Base-by-base conservation (phyloP, 2,113 vertebrate species). In the Zosterops borbonicus region DNA sequence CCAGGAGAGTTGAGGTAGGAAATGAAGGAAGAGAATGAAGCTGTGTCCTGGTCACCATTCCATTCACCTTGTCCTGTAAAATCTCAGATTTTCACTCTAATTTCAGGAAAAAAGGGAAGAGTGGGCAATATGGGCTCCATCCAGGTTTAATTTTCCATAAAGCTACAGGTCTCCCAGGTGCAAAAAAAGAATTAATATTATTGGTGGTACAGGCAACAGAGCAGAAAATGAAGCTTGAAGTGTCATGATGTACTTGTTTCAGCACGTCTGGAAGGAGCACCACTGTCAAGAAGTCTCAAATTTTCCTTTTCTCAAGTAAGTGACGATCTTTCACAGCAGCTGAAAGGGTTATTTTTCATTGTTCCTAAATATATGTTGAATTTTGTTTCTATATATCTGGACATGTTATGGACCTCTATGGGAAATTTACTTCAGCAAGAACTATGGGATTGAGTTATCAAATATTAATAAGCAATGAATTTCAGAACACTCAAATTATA, bases 381-480 rank as follows among this genome's bases (percentile, higher is more conserved):
- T 2, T 68, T 74, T 79, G 23, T 88, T 88, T 37, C 28, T 63
- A 49, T 37, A n/a, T 16, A 22, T 37, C 44, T 46, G 6, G 75
- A 75, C 10, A 22, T 33, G 19, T 75, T 92, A 53, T 25, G 31
- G 33, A 87, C 42, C 39, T 80, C 39, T 52, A 5, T 56, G 35
- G 49, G 31, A 90, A 80, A 81, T 88, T 65, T 80, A 29, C 52
- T 69, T 82, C 50, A 83, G 33, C 0, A 0, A 89, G 53, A 68
- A 71, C 52, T 77, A 33, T 52, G 25, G 52, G 56, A 65, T 47
- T 87, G 24, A 33, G 21, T 29, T 56, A 59, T 86, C 63, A 94
- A 94, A 76, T 91, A 81, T 95, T 92, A 92, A 92, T 33, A 79
- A 77, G 68, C 71, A 94, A 93, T 92, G 56, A 83, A 96, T 93